Conservation (phyloP, 2,113 vertebrate genomes). For the Gobiocypris rarus region DNA sequence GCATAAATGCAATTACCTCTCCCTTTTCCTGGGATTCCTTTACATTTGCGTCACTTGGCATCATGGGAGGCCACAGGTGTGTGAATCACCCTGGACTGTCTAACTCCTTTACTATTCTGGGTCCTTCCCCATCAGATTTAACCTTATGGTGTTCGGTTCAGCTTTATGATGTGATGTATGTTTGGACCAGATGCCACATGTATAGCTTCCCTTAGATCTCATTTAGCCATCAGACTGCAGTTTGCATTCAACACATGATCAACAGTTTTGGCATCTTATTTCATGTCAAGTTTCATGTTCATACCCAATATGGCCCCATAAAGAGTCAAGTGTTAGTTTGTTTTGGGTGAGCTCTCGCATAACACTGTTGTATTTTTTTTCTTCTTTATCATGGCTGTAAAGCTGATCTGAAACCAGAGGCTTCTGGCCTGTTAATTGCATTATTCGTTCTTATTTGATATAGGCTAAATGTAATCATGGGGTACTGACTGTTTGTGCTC, state of each 20-base stretch:
- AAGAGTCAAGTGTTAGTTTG: neutral
- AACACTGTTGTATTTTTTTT: neutral
- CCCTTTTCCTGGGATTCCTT: constrained; percentile 23
- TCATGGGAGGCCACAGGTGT: constrained; percentile 38
- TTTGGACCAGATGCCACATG: neutral
- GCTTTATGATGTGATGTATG: constrained; percentile 12
- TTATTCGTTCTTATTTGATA: neutral
- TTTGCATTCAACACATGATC: constrained; percentile 7
- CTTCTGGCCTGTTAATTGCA: neutral
- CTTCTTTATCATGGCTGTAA: constrained; percentile 2
- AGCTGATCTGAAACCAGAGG: neutral
- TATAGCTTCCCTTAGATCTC: neutral
- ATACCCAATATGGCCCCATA: neutral
- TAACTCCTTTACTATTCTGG: neutral
- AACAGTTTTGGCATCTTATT: neutral
- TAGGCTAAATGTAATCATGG: neutral
- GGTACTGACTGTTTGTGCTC: neutral
- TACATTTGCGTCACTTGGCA: neutral
- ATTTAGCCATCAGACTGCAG: neutral
- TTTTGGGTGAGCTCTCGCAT: neutral
- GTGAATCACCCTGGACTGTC: constrained; percentile 4
- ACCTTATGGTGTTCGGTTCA: neutral
- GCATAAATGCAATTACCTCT: neutral
- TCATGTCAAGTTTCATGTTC: neutral
- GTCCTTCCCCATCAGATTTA: neutral